Evolutionary conservation across 2,113 vertebrate genomes (phyloP), one percentile per base, ranked within the genome.

Genomic region (Mormoops blainvillei): DNA sequence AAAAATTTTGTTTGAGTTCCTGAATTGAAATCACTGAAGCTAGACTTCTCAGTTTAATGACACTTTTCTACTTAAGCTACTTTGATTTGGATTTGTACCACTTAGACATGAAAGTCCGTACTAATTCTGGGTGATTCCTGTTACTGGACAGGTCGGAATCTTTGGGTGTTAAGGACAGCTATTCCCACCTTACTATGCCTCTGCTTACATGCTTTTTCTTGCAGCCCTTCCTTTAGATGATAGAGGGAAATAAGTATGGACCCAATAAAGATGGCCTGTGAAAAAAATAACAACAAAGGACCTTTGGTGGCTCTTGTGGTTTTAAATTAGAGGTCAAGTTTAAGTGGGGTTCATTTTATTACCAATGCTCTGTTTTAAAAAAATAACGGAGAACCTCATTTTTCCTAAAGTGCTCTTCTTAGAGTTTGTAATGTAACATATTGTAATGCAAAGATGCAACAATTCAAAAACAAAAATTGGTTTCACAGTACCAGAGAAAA

Each of bases 381-480:
- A 83, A 77, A 54, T 48, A 70, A 80, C 28, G 56, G 19, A 94
- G n/a, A 93, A 58, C 24, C 41, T 97, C 33, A 58, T 2, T 71
- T 77, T 77, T 68, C n/a, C 48, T 89, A 63, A 9, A 65, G 28
- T 18, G 65, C 38, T 81, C 45, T 78, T 33, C 48, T 86, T 78
- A 7, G 43, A 41, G 43, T 83, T 89, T 92, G 81, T 95, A 87
- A 92, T 85, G 7, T 84, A 15, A 31, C 31, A 24, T 31, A 61
- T 28, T 28, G 58, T 61, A 26, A 61, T 84, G 15, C 48, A 33
- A 52, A 85, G n/a, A 91, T 93, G 67, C 54, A 94, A 84, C 52
- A 87, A 36, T 78, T 96, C 85, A 92, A 80, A 95, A 93, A 78
- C 2, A 84, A 96, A 91, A 97, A 77, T 13, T 88, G 26, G 45